Conservation (phyloP, 64 coral and sea anemone genomes). For the Hydrozoanthus tunicans region DNA sequence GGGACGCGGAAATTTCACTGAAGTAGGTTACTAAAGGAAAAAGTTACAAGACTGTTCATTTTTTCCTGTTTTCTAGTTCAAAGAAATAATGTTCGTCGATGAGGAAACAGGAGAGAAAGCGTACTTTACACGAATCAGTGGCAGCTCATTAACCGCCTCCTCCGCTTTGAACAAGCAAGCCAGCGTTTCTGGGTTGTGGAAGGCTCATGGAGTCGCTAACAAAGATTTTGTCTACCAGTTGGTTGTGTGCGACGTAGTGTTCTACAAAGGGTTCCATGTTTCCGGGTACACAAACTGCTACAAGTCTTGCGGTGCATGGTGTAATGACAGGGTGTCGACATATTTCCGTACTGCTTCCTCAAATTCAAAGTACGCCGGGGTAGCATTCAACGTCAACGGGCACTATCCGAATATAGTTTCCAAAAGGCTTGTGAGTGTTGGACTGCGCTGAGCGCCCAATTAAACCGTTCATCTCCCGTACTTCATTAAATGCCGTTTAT, state of each 20-base stretch:
- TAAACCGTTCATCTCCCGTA: not conserved
- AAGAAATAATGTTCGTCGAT: slow-evolving; percentile 43
- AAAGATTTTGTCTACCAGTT: slow-evolving; percentile 14
- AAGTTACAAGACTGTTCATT: no score
- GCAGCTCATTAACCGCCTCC: not conserved
- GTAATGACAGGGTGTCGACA: not conserved
- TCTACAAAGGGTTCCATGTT: slow-evolving; percentile 42
- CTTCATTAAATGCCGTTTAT: no score
- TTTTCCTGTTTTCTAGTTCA: slow-evolving; percentile 23
- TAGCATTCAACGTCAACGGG: slow-evolving; percentile 42
- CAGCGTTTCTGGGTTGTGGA: slow-evolving; percentile 14
- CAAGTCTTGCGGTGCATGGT: not conserved
- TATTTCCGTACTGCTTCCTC: slow-evolving; percentile 39
- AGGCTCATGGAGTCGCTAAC: slow-evolving; percentile 22
- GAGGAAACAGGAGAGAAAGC: slow-evolving; percentile 20
- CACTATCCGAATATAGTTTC: not conserved
- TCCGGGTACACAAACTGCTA: slow-evolving; percentile 37
- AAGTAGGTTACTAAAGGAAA: no score
- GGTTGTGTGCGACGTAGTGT: slow-evolving; percentile 34
- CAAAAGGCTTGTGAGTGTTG: slow-evolving; percentile 13
- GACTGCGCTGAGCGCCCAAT: not conserved
- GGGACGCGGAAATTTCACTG: no score
- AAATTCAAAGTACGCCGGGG: not conserved
- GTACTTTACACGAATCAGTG: not conserved
- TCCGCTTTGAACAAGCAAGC: not conserved